A percentile compares a stretch with the other conserved stretches of the same genome.
These are phyloP conservation scores for Pheosia tremula DNA, from an alignment of 2,888 invertebrate genomes.

Conservation along the genomic window DNA sequence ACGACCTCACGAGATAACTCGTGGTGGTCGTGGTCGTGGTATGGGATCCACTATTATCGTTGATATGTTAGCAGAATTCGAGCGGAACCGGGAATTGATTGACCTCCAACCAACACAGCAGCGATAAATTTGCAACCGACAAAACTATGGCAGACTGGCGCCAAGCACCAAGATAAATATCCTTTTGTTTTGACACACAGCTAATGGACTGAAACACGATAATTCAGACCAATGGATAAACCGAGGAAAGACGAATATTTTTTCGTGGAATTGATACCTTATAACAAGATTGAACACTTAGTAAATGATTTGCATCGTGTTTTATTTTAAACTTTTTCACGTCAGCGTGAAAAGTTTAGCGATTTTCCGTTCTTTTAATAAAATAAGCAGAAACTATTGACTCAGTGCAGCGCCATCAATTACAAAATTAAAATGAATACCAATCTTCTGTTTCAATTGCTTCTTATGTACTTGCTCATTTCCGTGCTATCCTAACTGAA, in stretches of 20 bases:
- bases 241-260: constrained; percentile 28
- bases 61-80: constrained; percentile 10
- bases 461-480: no score
- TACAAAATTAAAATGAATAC: no score
- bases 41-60: background rate
- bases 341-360: no score
- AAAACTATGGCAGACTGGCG: constrained; percentile 57
- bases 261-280: background rate
- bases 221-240: constrained; percentile 28
- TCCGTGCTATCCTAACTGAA: no score
- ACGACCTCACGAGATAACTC: no score
- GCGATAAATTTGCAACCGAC: constrained; percentile 54
- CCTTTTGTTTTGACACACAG: constrained; percentile 51
- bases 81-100: constrained; percentile 32
- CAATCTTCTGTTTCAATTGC: no score
- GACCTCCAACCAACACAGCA: constrained; percentile 56
- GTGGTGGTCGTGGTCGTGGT: no score
- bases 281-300: background rate
- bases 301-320: background rate
- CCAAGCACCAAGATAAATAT: constrained; percentile 53
- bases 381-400: no score
- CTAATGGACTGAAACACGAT: constrained; percentile 47
- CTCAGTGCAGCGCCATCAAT: no score
- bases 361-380: no score
- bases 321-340: no score